Evolutionary conservation across 2,888 invertebrate genomes (phyloP), one percentile per base, ranked within the genome.

Genomic region (Drepanosiphum platanoidis): DNA sequence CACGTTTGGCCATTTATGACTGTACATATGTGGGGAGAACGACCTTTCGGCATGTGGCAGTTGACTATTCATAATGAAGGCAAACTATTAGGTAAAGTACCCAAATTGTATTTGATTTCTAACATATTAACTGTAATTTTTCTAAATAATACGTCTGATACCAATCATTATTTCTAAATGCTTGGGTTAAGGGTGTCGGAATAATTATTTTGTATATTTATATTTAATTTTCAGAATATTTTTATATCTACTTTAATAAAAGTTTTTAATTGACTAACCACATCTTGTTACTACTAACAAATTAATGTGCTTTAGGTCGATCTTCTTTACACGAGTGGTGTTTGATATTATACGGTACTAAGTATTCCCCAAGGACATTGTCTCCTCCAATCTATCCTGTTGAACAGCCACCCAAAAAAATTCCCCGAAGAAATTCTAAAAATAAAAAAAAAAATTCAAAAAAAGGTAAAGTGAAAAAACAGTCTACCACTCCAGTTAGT

Each of bases 1-100:
- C 95, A 93, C 89, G 95, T 96, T 88, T 99, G 99, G 99, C 99
- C 99, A 84, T 99, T 99, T 91, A 99, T 99, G 99, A 97, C 98
- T 74, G 98, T 96, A 87, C 99, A 99, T 90, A 96, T 95, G 89
- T 99, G 99, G 99, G 99, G 99, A 32, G 99, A 99, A 90, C 93
- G 93, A 46, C 97, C 98, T 0, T 93, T 95, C 87, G 99, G 99
- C 70, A 92, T 93, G 87, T 99, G 99, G 99, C 94, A 94, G 88
- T 92, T 99, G 86, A 97, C 98, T 90, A 96, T 99, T 87, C 97
- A 97, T 90, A 98, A 98, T 90, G 96, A 97, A 90, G 98, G 97
- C 87, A 92, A 94, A 89, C 94, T 94, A 89, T 92, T 95, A 91
- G 96, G 96, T 97, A 84, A 61, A 61, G 66, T 79, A 83, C 32